Evolutionary conservation across 2,888 invertebrate genomes (phyloP), one percentile per base, ranked within the genome.

Genomic region (Acrocyrtus sp.): DNA sequence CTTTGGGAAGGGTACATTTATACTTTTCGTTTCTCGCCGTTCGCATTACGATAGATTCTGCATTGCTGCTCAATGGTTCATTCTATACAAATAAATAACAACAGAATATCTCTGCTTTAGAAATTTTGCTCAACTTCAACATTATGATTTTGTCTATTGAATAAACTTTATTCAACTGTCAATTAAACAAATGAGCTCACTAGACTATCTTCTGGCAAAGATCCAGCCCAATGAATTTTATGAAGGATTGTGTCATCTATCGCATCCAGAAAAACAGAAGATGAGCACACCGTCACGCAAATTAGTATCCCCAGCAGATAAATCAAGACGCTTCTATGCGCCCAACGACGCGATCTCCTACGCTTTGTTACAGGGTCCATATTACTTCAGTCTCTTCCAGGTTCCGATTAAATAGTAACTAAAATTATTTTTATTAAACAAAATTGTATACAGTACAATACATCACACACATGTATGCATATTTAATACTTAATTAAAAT

Each of bases 221-320:
- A 85, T 0, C 92, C 90, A 26, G 90, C 89, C 93, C 94, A 91
- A 83, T 91, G 90, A 58, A 95, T 90, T 84, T 90, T 90, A 83
- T 91, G 95, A 57, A 93, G 84, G 81, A 94, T 88, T 1, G 90
- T 90, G 84, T 94, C 94, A 84, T 94, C 94, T 82, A 94, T 93
- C 48, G 91, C 92, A 84, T 89, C 90, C 24, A 90, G 87, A 83
- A 92, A 74, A 3, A 72, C 54, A 10, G 63, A 65, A 12, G 65
- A 62, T 1, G 62, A 62, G 19, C 51, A 62, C 17, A 41, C 1
- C 1, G 51, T 12, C 12, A 47, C 53, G 27, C 39, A 53, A 26
- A 41, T 27, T 17, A 29, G 19, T 8, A 60, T 19, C 24, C 27
- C 39, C n/a, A n/a, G n/a, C n/a, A n/a, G n/a, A n/a, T n/a, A n/a